Conservation (phyloP, 2,797 vertebrate genomes). For the Anabas testudineus region DNA sequence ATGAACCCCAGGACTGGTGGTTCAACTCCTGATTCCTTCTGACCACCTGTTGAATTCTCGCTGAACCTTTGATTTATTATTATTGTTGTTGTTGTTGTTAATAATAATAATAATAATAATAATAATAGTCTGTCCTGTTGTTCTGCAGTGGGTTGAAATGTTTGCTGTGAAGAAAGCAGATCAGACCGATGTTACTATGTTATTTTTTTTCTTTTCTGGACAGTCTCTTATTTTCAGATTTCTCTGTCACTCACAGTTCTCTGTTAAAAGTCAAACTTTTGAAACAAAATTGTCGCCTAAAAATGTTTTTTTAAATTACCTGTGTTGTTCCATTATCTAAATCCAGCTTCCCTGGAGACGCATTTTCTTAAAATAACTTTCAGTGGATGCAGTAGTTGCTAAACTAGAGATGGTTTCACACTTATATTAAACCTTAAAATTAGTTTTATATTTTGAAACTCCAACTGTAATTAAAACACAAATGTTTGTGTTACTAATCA, state of each 20-base stretch:
- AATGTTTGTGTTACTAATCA: conserved; percentile 5
- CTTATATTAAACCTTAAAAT: not conserved
- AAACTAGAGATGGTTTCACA: not conserved
- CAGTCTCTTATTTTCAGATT: not conserved
- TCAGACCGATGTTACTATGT: not conserved
- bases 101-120: too few species aligned
- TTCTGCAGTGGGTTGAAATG: too few species aligned
- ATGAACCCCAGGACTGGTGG: too few species aligned
- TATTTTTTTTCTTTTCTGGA: not conserved
- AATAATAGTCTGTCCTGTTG: too few species aligned
- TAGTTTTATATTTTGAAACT: not conserved
- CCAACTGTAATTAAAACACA: not conserved
- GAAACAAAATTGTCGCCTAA: not conserved
- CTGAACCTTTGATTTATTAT: too few species aligned
- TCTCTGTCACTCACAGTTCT: not conserved
- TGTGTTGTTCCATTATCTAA: not conserved
- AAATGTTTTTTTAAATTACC: not conserved
- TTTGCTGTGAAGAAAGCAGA: too few species aligned
- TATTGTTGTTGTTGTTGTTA: too few species aligned
- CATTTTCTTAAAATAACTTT: not conserved
- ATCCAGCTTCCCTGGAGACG: not conserved
- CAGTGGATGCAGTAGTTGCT: too few species aligned
- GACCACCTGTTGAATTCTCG: too few species aligned
- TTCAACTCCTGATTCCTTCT: too few species aligned
- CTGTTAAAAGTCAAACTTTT: too few species aligned